These are phyloP conservation scores for Phyllostomus discolor DNA, from an alignment of 2,113 vertebrate genomes.

Conservation along the genomic window DNA sequence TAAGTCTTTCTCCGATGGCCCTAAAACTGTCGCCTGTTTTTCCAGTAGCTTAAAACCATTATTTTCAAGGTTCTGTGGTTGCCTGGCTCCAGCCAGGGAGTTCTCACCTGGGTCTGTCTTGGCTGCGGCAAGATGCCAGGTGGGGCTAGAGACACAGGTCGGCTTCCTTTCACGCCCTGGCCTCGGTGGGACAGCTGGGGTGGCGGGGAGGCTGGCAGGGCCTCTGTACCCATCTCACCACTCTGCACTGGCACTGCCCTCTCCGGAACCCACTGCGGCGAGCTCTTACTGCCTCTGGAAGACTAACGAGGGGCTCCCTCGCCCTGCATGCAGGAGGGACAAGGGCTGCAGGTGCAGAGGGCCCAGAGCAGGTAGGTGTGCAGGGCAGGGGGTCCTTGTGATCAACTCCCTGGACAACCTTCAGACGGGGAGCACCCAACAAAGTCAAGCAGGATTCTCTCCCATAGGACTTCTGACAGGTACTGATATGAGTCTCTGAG, in stretches of 20 bases:
- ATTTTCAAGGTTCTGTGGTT: not conserved
- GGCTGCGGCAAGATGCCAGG: too few species aligned
- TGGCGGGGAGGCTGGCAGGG: not conserved
- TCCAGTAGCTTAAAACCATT: not conserved
- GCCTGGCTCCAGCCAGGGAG: not conserved
- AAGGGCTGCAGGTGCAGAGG: not conserved
- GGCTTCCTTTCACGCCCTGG: not conserved
- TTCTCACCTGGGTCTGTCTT: not conserved
- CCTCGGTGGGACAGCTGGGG: not conserved
- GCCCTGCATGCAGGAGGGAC: not conserved
- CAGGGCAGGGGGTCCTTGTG: not conserved
- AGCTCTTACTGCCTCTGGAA: not conserved
- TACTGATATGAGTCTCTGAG: not conserved
- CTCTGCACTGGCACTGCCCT: not conserved
- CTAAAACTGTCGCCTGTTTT: not conserved
- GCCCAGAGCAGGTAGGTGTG: not conserved
- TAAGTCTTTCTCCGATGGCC: not conserved
- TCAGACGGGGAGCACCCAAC: not conserved
- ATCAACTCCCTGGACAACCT: not conserved
- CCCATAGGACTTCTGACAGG: not conserved
- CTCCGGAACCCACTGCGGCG: not conserved
- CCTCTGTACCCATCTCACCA: accelerated
- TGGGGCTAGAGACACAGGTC: not conserved
- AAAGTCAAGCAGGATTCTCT: not conserved
- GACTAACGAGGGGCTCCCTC: not conserved